Evolutionary conservation across 1,140 invertebrate species (phyloP), one percentile per base, ranked within the genome.

Genomic region (Lepidurus apus): DNA sequence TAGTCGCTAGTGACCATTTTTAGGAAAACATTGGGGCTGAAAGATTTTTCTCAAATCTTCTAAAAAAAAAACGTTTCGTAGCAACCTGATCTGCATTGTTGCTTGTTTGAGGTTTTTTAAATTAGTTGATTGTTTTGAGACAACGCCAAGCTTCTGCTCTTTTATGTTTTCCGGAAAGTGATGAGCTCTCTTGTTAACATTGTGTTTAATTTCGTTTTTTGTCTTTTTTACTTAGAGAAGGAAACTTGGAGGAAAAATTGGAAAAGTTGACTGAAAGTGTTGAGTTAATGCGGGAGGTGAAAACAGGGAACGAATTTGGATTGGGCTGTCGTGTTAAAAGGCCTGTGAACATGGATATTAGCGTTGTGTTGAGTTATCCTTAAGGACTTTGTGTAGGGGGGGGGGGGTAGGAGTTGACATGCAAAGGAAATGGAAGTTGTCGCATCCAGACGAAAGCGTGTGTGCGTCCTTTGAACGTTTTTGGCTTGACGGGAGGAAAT

Each of bases 351-450:
- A 21, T 65, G 53, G 53, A 13, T n/a, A 65, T 65, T 65, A 65
- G 21, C 53, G 3, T 65, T 65, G 21, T 6, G 47, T 65, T 65
- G 21, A 65, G 47, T 65, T 65, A 65, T 65, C 21, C 8, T 65
- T 13, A 21, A 65, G 53, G 53, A 65, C 53, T 13, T 4, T 13
- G 6, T 65, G 9, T 26, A 26, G 26, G 45, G 45, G 1, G 1
- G 45, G 21, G n/a, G 4, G 53, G 21, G 53, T n/a, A 65, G n/a
- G 17, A 21, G 53, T 65, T 65, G 53, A 65, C 53, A 65, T 65
- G 53, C 53, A 65, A 65, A 17, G 53, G 53, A 65, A 65, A 65
- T 65, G 53, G 53, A 65, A 65, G 17, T 65, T 65, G 53, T 65
- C 53, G 53, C 4, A 65, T 5, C 53, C 53, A 65, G 53, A 21